A percentile compares a stretch with the other conserved stretches of the same genome.
Conservation (phyloP, 2,888 invertebrate genomes). For the Sesia apiformis region DNA sequence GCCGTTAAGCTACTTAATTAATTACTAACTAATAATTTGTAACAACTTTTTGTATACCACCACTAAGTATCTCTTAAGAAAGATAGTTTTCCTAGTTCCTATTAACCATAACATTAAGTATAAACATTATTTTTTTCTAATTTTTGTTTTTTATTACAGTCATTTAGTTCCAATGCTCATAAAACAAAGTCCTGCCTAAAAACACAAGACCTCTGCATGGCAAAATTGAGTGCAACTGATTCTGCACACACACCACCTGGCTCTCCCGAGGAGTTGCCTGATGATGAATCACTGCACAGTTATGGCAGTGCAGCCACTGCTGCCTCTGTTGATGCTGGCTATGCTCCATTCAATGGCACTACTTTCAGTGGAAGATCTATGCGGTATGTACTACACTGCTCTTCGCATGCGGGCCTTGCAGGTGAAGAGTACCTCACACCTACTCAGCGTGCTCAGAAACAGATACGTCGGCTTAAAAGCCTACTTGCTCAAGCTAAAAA, state of each 20-base stretch:
- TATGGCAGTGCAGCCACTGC: conserved; percentile 86
- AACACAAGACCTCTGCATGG: conserved; percentile 42
- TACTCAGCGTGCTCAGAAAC: conserved; percentile 88
- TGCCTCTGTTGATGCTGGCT: conserved; percentile 87
- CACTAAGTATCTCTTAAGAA: not conserved
- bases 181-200: conserved; percentile 57
- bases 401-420: conserved; percentile 83
- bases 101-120: not conserved
- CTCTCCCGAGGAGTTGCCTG: conserved; percentile 77
- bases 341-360: conserved; percentile 83
- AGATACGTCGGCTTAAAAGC: conserved; percentile 83
- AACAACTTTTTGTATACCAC: too few species aligned
- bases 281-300: conserved; percentile 87
- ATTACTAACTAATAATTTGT: too few species aligned
- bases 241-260: conserved; percentile 76
- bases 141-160: conserved; percentile 37
- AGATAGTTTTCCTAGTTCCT: not conserved
- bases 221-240: conserved; percentile 56
- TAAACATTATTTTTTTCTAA: not conserved
- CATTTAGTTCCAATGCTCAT: conserved; percentile 54
- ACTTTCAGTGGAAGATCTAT: conserved; percentile 81
- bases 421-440: conserved; percentile 91
- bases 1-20: too few species aligned
- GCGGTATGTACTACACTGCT: conserved; percentile 90
- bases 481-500: conserved; percentile 82